Conservation (phyloP, 2,888 invertebrate species). For the Anaspis maculata region DNA sequence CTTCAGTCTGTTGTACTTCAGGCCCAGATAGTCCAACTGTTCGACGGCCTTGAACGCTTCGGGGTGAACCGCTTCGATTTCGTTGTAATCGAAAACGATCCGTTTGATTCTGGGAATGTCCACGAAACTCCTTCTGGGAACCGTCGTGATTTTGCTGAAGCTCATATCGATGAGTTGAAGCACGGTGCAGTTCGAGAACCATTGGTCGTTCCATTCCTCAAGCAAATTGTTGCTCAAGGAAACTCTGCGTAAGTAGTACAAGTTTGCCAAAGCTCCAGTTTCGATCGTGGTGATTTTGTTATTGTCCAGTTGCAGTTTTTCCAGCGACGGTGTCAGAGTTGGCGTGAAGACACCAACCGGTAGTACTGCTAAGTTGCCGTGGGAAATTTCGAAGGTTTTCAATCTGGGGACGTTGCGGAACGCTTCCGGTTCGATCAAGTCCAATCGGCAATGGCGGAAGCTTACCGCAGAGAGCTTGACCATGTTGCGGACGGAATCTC, state of each 20-base stretch:
- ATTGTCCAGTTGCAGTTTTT: constrained; percentile 10
- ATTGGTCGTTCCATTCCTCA: constrained; percentile 13
- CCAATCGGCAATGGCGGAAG: constrained; percentile 11
- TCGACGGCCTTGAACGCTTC: constrained; percentile 20
- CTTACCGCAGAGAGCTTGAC: constrained; percentile 11
- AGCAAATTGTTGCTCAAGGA: constrained; percentile 13
- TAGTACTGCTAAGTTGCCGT: constrained; percentile 10
- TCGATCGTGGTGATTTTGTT: constrained; percentile 15
- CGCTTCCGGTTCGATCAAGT: constrained; percentile 12
- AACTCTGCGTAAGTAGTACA: constrained; percentile 9
- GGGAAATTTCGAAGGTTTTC: constrained; percentile 8
- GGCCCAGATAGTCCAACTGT: constrained; percentile 20
- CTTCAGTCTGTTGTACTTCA: constrained; percentile 22
- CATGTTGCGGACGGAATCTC: constrained; percentile 16
- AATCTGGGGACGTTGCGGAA: constrained; percentile 16
- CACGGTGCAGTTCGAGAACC: constrained; percentile 16
- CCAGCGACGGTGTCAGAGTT: constrained; percentile 8
- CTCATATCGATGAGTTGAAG: constrained; percentile 16
- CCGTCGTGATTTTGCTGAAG: constrained; percentile 11
- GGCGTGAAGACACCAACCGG: constrained; percentile 12
- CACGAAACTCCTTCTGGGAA: constrained; percentile 12
- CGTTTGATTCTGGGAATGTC: constrained; percentile 12
- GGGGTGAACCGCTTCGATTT: constrained; percentile 13
- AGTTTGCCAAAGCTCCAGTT: constrained; percentile 13
- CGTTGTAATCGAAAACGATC: constrained; percentile 19